Conservation (phyloP, 2,888 invertebrate species). For the Belgica antarctica region DNA sequence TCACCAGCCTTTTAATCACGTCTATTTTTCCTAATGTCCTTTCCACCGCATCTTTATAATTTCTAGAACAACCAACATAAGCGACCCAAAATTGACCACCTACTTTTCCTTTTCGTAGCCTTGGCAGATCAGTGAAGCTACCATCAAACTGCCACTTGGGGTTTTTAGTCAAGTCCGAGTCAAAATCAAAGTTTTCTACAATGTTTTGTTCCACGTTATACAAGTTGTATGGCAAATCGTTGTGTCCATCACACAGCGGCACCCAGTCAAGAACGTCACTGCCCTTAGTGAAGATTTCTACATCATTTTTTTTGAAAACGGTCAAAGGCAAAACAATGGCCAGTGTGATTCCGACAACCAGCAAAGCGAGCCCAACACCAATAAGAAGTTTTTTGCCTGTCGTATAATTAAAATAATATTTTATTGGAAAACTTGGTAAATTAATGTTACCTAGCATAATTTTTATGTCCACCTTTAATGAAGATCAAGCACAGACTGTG, state of each 20-base stretch:
- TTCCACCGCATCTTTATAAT: conserved; percentile 60
- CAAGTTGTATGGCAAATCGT: conserved; percentile 57
- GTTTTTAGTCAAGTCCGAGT: conserved; percentile 52
- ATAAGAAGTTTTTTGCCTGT: not conserved
- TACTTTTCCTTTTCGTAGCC: conserved; percentile 57
- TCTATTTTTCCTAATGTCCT: conserved; percentile 63
- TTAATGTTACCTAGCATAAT: too few relatives aligned
- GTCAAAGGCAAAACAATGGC: not conserved
- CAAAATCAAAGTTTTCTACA: conserved; percentile 53
- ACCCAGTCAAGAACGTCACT: conserved; percentile 44
- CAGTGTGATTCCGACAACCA: not conserved
- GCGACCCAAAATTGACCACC: conserved; percentile 65
- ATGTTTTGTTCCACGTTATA: conserved; percentile 53
- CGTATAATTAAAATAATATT: too few relatives aligned
- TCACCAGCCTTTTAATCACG: conserved; percentile 59
- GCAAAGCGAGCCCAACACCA: not conserved
- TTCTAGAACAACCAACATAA: conserved; percentile 57
- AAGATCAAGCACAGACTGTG: too few relatives aligned
- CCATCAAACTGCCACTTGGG: conserved; percentile 50
- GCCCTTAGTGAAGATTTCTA: conserved; percentile 18
- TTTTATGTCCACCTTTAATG: too few relatives aligned
- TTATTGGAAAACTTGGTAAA: too few relatives aligned
- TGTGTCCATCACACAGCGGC: conserved; percentile 50
- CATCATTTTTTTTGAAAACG: not conserved
- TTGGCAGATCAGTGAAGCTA: conserved; percentile 59